Base-by-base conservation (phyloP, 2,113 vertebrate genomes). In the Struthidea cinerea region DNA sequence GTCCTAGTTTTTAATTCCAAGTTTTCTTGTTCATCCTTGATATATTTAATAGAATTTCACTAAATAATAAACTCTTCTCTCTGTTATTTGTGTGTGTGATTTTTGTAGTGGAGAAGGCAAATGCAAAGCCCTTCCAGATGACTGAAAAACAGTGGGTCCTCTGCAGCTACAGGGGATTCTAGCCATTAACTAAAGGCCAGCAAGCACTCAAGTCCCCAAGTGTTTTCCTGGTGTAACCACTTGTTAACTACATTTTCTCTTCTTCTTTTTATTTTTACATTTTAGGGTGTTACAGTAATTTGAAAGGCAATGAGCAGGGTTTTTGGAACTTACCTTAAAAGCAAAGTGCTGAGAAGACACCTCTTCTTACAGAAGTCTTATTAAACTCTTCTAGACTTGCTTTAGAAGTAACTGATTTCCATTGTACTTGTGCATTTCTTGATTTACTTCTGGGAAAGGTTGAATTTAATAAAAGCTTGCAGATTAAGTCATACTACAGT, bases 11-110 rank as follows among this genome's bases (percentile, higher is more conserved):
- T 93, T 98, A 96, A 97, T 98, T 97, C 97, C 98, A 97, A 91
- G 97, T 98, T 98, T 98, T 97, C 98, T 98, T 98, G 96, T 98
- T 98, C 98, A 97, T 96, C 97, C 97, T 98, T 98, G 98, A 97
- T 98, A 97, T 98, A 98, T 98, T 97, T 98, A 71, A 96, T 98
- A 99, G 98, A 98, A 97, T 98, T 98, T 98, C 98, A 98, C 98
- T 98, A 98, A 98, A 98, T 98, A 98, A 98, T 99, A 99, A 99
- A 99, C 98, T 98, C 98, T 99, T 99, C 98, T 99, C 99, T 99
- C 98, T 99, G 99, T 99, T 99, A 99, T 99, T 99, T 99, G 99
- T 99, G 98, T 99, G 99, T 99, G 99, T 99, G 99, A 99, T 99
- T 99, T 99, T 99, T 99, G 98, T 99, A 99, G 99, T 99, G 99